Evolutionary conservation across 2,888 invertebrate species (phyloP).

Genomic region (Pyrocoelia pectoralis): DNA sequence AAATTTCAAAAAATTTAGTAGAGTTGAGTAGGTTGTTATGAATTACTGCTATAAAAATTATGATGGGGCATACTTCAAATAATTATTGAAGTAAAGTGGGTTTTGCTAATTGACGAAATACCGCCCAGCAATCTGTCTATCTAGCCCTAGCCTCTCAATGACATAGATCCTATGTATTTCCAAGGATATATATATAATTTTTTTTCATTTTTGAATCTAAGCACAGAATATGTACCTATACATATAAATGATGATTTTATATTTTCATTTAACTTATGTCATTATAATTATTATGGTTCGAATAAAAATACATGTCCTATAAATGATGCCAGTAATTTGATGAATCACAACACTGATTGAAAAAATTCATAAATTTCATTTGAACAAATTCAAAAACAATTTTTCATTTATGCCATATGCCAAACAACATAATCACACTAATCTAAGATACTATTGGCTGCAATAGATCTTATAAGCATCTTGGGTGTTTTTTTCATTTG

Average conservation of each 20-base stretch:
- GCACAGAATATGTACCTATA: too few species aligned
- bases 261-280: too few species aligned
- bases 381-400: not conserved
- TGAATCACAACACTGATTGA: not conserved
- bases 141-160: constrained; percentile 1
- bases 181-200: not conserved
- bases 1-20: too few species aligned
- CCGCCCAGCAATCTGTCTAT: not conserved
- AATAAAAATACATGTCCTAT: constrained; percentile 1
- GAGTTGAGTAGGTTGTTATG: too few species aligned
- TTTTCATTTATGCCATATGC: not conserved
- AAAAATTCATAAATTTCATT: not conserved
- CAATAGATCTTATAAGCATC: not conserved
- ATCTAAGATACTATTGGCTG: not conserved
- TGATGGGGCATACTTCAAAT: too few species aligned
- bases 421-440: not conserved
- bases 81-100: too few species aligned
- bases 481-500: not conserved
- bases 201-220: not conserved
- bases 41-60: constrained; percentile 1
- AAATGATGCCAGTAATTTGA: not conserved
- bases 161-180: not conserved
- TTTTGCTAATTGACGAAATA: not conserved
- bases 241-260: not conserved
- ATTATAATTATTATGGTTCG: not conserved